Evolutionary conservation across 2,797 vertebrate genomes (phyloP).

Genomic region (Protosalanx chinensis): DNA sequence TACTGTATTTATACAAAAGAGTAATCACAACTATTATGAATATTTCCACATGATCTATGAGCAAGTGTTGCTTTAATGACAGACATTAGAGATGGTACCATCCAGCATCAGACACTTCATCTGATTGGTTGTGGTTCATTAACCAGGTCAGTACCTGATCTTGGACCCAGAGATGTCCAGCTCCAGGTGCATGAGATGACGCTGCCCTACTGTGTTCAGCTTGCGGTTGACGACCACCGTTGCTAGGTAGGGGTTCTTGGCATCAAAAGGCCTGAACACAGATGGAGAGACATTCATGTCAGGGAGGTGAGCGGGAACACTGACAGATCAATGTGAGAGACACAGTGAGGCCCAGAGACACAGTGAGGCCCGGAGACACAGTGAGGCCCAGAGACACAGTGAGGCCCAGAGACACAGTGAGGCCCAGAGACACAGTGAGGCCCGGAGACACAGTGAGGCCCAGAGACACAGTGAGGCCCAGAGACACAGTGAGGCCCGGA

Average conservation of each 20-base stretch:
- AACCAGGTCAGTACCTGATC: slow-evolving; percentile 72
- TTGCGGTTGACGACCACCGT: slow-evolving; percentile 75
- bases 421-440: background rate
- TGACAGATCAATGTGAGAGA: background rate
- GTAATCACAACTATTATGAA: no score
- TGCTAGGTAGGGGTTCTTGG: slow-evolving; percentile 84
- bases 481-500: no score
- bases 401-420: no score
- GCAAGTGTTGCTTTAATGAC: background rate
- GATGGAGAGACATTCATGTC: background rate
- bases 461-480: background rate
- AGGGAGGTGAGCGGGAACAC: background rate
- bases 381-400: background rate
- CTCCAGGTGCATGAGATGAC: slow-evolving; percentile 82
- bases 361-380: background rate
- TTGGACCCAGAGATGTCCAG: slow-evolving; percentile 81
- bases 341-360: background rate
- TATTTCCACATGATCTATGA: no score
- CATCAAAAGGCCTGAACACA: slow-evolving; percentile 75
- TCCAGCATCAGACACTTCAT: background rate
- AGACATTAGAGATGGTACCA: background rate
- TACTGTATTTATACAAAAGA: no score
- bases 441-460: no score
- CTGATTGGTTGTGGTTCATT: background rate
- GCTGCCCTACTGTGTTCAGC: slow-evolving; percentile 75